Evolutionary conservation across 37 sponge, comb jelly and placozoan species (phyloP).

Genomic region (Theonella swinhoei): DNA sequence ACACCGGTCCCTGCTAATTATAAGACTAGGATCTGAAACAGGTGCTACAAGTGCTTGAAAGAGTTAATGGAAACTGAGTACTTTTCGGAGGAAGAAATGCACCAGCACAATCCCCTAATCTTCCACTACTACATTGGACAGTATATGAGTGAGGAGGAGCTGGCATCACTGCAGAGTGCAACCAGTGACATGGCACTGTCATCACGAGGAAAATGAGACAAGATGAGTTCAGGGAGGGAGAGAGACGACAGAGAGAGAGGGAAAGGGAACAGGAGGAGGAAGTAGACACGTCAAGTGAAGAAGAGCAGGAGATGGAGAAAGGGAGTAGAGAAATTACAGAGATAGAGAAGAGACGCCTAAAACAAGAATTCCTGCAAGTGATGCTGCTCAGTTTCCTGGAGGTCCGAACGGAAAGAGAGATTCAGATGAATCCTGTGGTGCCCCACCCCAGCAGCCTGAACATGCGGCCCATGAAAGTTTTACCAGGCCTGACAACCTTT

Average conservation of each 20-base stretch:
- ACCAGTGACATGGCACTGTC: constrained; percentile 55
- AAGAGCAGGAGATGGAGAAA: constrained; percentile 21
- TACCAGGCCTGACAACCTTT: constrained; percentile 32
- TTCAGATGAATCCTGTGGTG: too few relatives aligned
- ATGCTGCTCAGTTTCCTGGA: constrained; percentile 78
- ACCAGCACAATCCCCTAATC: constrained; percentile 60
- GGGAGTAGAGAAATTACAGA: not conserved
- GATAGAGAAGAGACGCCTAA: not conserved
- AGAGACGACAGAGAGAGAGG: constrained; percentile 32
- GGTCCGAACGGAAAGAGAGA: constrained; percentile 75
- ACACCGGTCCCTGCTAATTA: not conserved
- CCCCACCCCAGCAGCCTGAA: too few relatives aligned
- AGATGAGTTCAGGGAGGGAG: constrained; percentile 10
- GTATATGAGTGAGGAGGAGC: constrained; percentile 80
- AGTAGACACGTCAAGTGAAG: constrained; percentile 12
- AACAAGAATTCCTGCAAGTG: constrained; percentile 65
- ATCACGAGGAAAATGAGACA: constrained; percentile 38
- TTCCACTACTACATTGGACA: constrained; percentile 87
- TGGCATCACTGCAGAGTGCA: not conserved
- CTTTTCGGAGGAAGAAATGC: constrained; percentile 79
- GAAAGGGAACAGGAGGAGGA: constrained; percentile 52
- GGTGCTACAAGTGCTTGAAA: constrained; percentile 63
- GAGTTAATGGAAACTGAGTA: constrained; percentile 67
- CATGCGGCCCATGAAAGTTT: constrained; percentile 30
- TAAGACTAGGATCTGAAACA: constrained; percentile 39